Evolutionary conservation across 2,797 vertebrate species (phyloP).

Genomic region (Nannoperca australis): DNA sequence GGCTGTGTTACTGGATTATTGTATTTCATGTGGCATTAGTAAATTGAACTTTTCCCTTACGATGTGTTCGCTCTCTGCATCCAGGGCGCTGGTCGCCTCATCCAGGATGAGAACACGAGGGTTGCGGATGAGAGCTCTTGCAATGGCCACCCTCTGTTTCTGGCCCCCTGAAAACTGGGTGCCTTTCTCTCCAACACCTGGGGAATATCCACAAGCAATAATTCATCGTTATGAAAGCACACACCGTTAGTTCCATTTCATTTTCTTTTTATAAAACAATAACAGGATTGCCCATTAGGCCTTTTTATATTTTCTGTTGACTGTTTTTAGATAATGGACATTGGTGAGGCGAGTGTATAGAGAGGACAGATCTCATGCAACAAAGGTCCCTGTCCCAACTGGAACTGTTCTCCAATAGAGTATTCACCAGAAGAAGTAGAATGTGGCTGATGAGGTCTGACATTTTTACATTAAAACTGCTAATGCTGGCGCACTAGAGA

Average conservation of each 20-base stretch:
- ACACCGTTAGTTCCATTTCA: neutral
- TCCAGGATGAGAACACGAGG: conserved; percentile 94
- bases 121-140: conserved; percentile 91
- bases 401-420: neutral
- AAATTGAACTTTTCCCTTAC: conserved; percentile 79
- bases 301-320: neutral
- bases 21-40: neutral
- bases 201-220: neutral
- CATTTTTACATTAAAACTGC: neutral
- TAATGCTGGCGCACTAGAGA: too few relatives aligned
- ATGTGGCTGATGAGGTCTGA: neutral
- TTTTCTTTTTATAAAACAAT: neutral
- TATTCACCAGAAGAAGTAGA: neutral
- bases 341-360: neutral
- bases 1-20: neutral
- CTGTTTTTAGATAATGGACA: neutral
- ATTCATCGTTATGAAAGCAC: neutral
- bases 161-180: conserved; percentile 95
- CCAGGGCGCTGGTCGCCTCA: conserved; percentile 95
- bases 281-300: neutral
- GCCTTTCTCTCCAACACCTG: conserved; percentile 95
- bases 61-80: conserved; percentile 94
- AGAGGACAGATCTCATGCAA: neutral
- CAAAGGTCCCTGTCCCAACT: neutral
- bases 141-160: conserved; percentile 96